Evolutionary conservation across 1,140 invertebrate species (phyloP), one percentile per base, ranked within the genome.

Genomic region (Drosophila ohnishii): DNA sequence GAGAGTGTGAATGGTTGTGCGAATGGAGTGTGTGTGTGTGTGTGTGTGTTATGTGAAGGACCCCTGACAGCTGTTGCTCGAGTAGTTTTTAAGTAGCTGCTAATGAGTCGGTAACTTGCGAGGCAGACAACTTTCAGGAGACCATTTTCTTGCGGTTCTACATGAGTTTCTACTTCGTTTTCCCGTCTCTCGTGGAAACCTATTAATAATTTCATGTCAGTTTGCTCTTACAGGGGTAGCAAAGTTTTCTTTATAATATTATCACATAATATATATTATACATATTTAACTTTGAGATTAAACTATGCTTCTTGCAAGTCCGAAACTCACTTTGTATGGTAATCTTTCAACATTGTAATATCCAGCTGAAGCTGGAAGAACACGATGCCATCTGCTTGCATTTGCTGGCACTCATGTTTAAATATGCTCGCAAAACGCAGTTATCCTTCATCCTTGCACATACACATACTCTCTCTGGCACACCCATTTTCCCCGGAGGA

Each of bases 51-150:
- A 25, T 39, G 55, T 48, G 32, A 60, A 72, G 56, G 57, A 58
- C 72, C 78, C 69, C 78, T 82, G 78, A 78, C 81, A 85, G 81
- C 82, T 86, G 82, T 81, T 85, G 78, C 82, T 75, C 64, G 81
- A 85, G 84, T 81, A 85, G 78, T 86, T 86, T 81, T 86, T 86
- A 85, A 85, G 81, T 86, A 85, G 69, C 84, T 86, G 78, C 81
- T 85, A 86, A 85, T 85, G 81, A 85, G 81, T 81, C 78, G 66
- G 56, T 40, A 83, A 65, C 63, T 78, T 74, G 74, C 59, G 13
- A 34, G 55, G 32, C 61, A 45, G 57, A 53, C 61, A 75, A 75
- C 61, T 75, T 67, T 53, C 13, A 65, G 40, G 51, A 73, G 62
- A 51, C 53, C 25, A 61, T 72, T 58, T 71, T 30, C 66, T 59